A percentile compares a stretch with the other conserved stretches of the same genome.
Conservation (phyloP, 2,113 vertebrate genomes). For the Scytalopus superciliaris region DNA sequence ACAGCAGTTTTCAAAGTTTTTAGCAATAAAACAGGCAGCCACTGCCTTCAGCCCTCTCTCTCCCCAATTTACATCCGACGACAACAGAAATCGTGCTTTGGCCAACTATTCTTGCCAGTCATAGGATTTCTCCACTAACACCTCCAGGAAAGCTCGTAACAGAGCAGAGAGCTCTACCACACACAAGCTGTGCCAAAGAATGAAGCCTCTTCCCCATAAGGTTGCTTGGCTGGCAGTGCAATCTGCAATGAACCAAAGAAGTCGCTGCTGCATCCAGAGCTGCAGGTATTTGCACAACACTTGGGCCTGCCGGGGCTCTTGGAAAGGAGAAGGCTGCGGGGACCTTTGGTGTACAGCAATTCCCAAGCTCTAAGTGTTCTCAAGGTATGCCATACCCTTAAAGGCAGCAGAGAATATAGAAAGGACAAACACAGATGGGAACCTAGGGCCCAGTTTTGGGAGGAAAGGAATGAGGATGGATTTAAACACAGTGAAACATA, state of each 20-base stretch:
- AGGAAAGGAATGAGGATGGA: neutral
- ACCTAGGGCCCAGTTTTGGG: fast-evolving
- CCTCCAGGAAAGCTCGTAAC: neutral
- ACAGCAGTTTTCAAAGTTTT: neutral
- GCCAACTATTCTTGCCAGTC: neutral
- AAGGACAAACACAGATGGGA: neutral
- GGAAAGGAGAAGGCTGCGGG: neutral
- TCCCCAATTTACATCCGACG: neutral
- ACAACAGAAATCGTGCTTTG: neutral
- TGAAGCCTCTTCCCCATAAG: neutral
- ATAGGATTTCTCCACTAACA: neutral
- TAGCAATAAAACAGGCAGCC: neutral
- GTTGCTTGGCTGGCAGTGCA: neutral
- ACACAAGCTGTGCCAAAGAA: neutral
- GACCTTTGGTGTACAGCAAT: neutral
- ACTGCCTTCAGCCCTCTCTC: neutral
- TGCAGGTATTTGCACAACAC: neutral
- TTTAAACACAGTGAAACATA: neutral
- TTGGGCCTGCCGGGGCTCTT: neutral
- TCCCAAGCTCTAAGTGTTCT: neutral
- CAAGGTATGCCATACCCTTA: neutral
- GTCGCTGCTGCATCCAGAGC: neutral
- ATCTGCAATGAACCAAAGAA: neutral
- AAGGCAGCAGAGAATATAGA: neutral
- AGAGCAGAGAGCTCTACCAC: neutral